Evolutionary conservation across 1,140 invertebrate genomes (phyloP), one percentile per base, ranked within the genome.

Genomic region (Bombus picipes): DNA sequence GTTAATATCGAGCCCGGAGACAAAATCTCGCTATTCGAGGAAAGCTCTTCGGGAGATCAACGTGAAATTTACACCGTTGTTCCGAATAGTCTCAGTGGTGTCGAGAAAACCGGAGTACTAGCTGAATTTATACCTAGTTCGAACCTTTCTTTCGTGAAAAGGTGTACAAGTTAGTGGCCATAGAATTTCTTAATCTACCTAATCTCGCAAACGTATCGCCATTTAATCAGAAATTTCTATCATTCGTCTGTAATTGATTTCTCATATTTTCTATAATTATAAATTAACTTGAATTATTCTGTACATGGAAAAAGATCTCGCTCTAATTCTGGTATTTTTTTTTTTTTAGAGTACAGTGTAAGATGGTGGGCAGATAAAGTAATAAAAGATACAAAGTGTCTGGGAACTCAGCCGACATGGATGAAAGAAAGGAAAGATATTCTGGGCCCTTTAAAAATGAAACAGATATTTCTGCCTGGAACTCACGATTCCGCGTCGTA

Each of bases 401-500:
- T 97, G 0, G 90, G 93, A 43, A 96, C 95, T 0, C 92, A 95
- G 79, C 96, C 97, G 4, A 95, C 91, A 6, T 97, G 97, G 97
- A 97, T 97, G 96, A 91, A 91, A 18, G 94, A 96, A 18, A 92
- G 95, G 82, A 93, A 91, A 34, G 34, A 93, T 1, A 88, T 89
- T 8, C 88, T 96, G 4, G 95, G 94, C 0, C 87, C 92, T 32
- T 81, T 95, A 57, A 93, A 91, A 65, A 86, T 97, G 57, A 91
- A 94, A 18, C 94, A 96, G 75, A 87, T 97, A 4, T 96, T 96
- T 83, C 92, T 97, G 74, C 96, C 96, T 0, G 97, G 97, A 22
- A 96, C 96, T 6, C 97, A 97, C 87, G 96, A 97, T 86, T 96
- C 97, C 3, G 96, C 96, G 22, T 95, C 96, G 5, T 96, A 96